Base-by-base conservation (phyloP, 2,888 invertebrate species). In the Aricia artaxerxes region DNA sequence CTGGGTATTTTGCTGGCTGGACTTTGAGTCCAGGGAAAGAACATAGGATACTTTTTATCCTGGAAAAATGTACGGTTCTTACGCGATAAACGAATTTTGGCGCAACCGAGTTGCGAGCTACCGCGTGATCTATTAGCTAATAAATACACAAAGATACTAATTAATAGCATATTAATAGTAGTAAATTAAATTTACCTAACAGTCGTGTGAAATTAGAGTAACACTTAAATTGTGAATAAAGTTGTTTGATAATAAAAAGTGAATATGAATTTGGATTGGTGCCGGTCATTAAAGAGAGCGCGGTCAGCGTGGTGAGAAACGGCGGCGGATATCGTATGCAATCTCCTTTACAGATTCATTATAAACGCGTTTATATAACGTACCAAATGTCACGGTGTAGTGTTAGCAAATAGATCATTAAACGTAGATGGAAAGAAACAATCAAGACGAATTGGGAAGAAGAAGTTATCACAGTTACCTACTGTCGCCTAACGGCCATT, bases 271-370 rank as follows among this genome's bases (percentile, higher is more conserved):
- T 9, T 13, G 31, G 13, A 76, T 76, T 57, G 16, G 76, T 31
- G 13, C 4, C 76, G 76, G 76, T 57, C 53, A 35, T 76, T 53
- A 35, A 35, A 76, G 57, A 76, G 49, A 57, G 53, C 35, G 53
- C 35, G 57, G 57, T 76, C 57, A 76, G 76, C 35, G 53, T 53
- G 57, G 57, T 76, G 76, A 76, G 76, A 76, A 76, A 11, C 57
- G 76, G 31, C 49, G n/a, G 57, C 76, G 76, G 76, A 76, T 76
- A 76, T 76, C 16, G 16, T 76, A 57, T 53, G 35, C 75, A 75
- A 53, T 75, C 75, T 24, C 75, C 76, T 53, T 57, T 35, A 53
- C 76, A 24, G 49, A 9, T 75, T 49, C 53, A 53, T 76, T 57
- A 75, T 57, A 53, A 75, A 49, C 35, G 24, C 24, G 53, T 31